Base-by-base conservation (phyloP, 2,113 vertebrate species). In the Atlantisia rogersi region DNA sequence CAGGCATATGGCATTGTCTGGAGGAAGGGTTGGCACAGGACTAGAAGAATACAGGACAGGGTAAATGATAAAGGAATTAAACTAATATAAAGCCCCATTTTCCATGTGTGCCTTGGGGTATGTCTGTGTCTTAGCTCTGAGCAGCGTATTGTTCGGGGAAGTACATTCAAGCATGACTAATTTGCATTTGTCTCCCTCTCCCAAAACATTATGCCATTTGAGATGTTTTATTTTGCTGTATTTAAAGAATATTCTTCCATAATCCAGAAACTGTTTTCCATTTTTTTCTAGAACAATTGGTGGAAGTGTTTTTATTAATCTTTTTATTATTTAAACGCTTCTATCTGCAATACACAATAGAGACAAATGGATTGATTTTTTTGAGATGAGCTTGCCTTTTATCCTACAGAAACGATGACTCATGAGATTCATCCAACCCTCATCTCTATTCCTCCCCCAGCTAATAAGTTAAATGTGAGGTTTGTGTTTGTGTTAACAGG, bases 381-480 rank as follows among this genome's bases (percentile, higher is more conserved):
- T 92, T 92, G 83, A 97, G 93, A 95, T 88, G 93, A 95, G 75
- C 69, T 87, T 95, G 91, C 60, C 97, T 97, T 97, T 94, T 97
- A 94, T 97, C 88, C 88, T 96, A 69, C 70, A 93, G 95, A 96
- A 98, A 87, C 0, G 31, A 95, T 98, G 98, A 98, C 80, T 98
- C 97, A 98, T 70, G 88, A 95, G 91, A 83, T 94, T 86, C 20
- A 31, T 74, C 75, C 70, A 92, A 80, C 48, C 48, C 81, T 97
- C 93, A 97, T 97, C 95, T 97, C 15, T 98, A 97, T 97, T 98
- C 97, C 95, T 97, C 96, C 96, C 76, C 90, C 96, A 94, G 50
- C 80, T 96, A 95, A 83, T 97, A 95, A 97, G 94, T 98, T 97
- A 97, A 97, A 97, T 96, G 94, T 93, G 95, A 97, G 73, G 82